Base-by-base conservation (phyloP, 2,888 invertebrate genomes). In the Lasioglossum leucozonium region DNA sequence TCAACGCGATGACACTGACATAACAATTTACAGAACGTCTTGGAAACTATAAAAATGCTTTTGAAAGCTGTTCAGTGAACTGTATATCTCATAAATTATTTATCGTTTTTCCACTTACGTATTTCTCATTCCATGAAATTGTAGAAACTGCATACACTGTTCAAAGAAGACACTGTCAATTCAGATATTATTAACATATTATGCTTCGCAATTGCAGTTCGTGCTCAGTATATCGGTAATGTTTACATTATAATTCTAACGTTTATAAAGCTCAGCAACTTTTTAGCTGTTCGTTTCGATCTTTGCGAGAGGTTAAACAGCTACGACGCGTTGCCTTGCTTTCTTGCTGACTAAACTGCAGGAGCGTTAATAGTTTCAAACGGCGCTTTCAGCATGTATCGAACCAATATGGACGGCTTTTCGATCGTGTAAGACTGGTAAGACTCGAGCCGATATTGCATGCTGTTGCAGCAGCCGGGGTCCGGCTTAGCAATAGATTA, bases 301-400 rank as follows among this genome's bases (percentile, higher is more conserved):
- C 16, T 65, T 34, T 30, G 18, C 13, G 30, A 34, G 18, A 65
- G 8, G 18, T 18, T 65, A 16, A 65, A 34, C 65, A 34, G 34
- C 8, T 65, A 34, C 65, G 65, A 65, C 65, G 30, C 65, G 34
- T 34, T 65, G 62, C 62, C 30, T 6, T 62, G 34, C 34, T 18
- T 34, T 65, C 65, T 65, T 34, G 65, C 18, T 16, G 65, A 34
- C 65, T 65, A 65, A 67, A 16, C 8, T 30, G 30, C 18, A 30
- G 22, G 16, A 34, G 34, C 65, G 65, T 34, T 65, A 65, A 65
- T 65, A 34, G 34, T 34, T 65, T 65, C 34, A 65, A 65, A 65
- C 65, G 65, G 65, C 34, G 65, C 65, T 65, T 65, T 65, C 65
- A 65, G 65, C 30, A 65, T 34, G 6, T 34, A 65, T 65, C 34